Base-by-base conservation (phyloP, 92 coral and sea anemone species). In the Pocillopora meandrina region DNA sequence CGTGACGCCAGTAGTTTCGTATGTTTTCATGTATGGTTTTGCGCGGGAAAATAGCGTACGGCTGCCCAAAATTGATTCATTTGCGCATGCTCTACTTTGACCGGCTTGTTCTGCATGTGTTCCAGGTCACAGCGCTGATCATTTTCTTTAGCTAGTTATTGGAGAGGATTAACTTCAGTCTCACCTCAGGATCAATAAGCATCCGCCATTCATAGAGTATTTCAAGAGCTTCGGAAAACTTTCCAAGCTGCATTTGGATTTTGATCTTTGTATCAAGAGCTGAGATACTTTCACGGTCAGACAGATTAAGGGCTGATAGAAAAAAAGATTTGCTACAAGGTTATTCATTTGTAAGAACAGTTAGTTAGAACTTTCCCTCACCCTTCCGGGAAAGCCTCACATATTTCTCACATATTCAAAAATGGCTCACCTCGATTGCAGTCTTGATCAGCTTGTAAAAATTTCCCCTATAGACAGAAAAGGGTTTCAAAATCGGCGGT, bases 221-320 rank as follows among this genome's bases (percentile, higher is more conserved):
- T 56, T 72, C 77, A 52, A 72, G 26, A 72, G 77, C 77, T 0
- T 42, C 31, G 10, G 35, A 10, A 56, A 72, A 15, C 4, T 72
- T 15, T 72, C 61, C 77, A 18, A 14, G 23, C 13, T 34, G 10
- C 15, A 34, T 7, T 17, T 42, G 58, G 19, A 72, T 72, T 72
- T 72, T n/a, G 15, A 72, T 56, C 42, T 72, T 72, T 42, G 61
- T 72, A 72, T 17, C 57, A 72, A 72, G 42, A 72, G 77, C 77
- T 12, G 77, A 5, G 20, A 17, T 33, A 34, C 77, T 72, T 34
- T 13, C 42, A 33, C 77, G 57, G 5, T 20, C 1, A 21, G 77
- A 42, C 26, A 42, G 61, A 12, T 72, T 56, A 21, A 72, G 61
- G 14, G 77, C 77, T 72, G 31, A 20, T 12, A 17, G 21, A 71